These are phyloP conservation scores for Eilema caniola DNA, from an alignment of 2,888 invertebrate genomes.

Conservation along the genomic window DNA sequence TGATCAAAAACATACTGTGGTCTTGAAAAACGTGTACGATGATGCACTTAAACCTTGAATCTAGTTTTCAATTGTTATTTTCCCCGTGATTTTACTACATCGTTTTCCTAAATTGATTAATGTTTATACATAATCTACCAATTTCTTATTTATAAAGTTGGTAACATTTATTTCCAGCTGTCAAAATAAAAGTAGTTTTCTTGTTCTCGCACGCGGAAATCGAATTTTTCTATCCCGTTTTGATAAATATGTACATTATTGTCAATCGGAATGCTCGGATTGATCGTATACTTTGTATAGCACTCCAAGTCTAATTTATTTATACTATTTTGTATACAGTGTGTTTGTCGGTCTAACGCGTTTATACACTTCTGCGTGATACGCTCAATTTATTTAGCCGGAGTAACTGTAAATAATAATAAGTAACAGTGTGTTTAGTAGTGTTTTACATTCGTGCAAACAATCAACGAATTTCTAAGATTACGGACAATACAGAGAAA, in stretches of 20 bases:
- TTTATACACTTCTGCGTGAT: neutral
- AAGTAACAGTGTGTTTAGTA: neutral
- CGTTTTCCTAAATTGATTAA: no score
- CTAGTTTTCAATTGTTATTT: no score
- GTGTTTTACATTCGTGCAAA: neutral
- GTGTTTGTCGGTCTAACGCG: neutral
- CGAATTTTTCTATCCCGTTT: slow-evolving; percentile 3
- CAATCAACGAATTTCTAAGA: neutral
- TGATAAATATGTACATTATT: neutral
- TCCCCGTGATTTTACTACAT: no score
- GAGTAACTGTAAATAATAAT: neutral
- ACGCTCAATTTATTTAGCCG: slow-evolving; percentile 3
- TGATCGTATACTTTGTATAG: neutral
- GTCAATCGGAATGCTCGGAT: neutral
- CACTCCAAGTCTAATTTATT: neutral
- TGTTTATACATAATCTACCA: neutral
- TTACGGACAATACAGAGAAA: neutral
- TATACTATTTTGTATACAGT: neutral
- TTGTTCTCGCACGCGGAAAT: neutral
- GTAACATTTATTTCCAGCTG: neutral
- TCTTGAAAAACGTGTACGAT: no score
- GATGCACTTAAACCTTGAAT: no score
- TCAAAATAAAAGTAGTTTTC: neutral
- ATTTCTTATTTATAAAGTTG: neutral
- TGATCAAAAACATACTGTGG: no score